Conservation (phyloP, 2,888 invertebrate genomes). For the Cheilosia grossa region DNA sequence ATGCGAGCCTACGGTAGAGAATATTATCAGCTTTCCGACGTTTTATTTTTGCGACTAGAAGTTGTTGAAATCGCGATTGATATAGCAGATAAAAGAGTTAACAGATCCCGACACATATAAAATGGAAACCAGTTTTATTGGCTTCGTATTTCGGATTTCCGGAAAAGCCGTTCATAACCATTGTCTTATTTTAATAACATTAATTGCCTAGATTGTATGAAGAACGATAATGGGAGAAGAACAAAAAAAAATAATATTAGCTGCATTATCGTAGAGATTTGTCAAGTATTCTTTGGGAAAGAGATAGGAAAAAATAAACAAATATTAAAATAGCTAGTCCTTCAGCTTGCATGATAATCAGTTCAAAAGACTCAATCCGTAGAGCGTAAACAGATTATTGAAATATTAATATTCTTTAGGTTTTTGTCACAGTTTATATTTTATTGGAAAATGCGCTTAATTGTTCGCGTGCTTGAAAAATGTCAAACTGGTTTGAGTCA, state of each 20-base stretch:
- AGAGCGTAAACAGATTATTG: neutral
- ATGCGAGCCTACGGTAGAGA: too few relatives aligned
- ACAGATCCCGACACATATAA: too few relatives aligned
- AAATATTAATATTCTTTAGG: neutral
- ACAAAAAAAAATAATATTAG: neutral
- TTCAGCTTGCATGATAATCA: slow-evolving; percentile 1
- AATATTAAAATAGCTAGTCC: neutral
- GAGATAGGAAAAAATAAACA: neutral
- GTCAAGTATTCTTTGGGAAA: neutral
- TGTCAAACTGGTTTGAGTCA: too few relatives aligned
- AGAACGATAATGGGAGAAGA: neutral
- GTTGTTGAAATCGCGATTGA: too few relatives aligned
- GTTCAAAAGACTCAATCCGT: neutral
- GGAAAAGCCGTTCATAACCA: too few relatives aligned
- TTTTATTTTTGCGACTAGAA: too few relatives aligned
- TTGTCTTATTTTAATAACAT: neutral
- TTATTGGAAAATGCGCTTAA: neutral
- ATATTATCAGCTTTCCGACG: too few relatives aligned
- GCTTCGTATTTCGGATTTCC: too few relatives aligned
- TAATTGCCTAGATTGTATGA: neutral
- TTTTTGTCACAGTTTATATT: neutral
- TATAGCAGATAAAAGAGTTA: too few relatives aligned
- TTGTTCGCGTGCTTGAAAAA: neutral
- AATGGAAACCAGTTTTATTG: too few relatives aligned
- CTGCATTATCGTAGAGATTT: neutral